A percentile compares a stretch with the other conserved stretches of the same genome.
phyloP scores from a whole-genome alignment of 2,888 invertebrate genomes.

The Eudasyphora cyanicolor region DNA sequence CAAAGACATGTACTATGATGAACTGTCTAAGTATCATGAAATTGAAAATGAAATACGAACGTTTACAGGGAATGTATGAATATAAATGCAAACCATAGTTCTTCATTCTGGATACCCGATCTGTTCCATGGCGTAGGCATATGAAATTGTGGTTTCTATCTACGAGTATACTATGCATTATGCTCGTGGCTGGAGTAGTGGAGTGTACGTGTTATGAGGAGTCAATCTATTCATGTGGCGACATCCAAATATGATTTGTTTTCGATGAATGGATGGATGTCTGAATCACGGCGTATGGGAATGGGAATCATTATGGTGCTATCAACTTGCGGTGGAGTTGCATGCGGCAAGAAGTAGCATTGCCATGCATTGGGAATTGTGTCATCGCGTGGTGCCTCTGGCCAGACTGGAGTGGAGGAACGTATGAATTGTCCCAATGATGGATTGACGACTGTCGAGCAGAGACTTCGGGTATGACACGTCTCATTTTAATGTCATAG shows the following conservation, averaged over 20 bases:
- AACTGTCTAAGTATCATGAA: no score
- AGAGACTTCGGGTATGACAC: slow-evolving; percentile 20
- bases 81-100: neutral
- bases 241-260: slow-evolving; percentile 7
- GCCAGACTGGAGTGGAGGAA: neutral
- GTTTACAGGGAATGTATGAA: no score
- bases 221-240: neutral
- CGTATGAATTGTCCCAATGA: neutral
- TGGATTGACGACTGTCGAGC: neutral
- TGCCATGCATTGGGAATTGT: neutral
- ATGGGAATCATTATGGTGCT: neutral
- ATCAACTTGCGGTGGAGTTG: neutral
- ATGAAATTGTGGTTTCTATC: no score
- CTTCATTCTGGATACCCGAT: neutral
- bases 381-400: slow-evolving; percentile 4
- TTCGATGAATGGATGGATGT: neutral
- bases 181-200: neutral
- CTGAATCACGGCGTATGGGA: neutral
- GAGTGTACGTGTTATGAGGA: neutral
- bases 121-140: no score
- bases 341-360: slow-evolving; percentile 1
- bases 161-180: neutral
- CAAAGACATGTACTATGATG: no score
- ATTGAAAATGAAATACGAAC: neutral
- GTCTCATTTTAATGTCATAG: slow-evolving; percentile 18